Conservation (phyloP, 2,888 invertebrate genomes). For the Lissocephala sabroskyi region DNA sequence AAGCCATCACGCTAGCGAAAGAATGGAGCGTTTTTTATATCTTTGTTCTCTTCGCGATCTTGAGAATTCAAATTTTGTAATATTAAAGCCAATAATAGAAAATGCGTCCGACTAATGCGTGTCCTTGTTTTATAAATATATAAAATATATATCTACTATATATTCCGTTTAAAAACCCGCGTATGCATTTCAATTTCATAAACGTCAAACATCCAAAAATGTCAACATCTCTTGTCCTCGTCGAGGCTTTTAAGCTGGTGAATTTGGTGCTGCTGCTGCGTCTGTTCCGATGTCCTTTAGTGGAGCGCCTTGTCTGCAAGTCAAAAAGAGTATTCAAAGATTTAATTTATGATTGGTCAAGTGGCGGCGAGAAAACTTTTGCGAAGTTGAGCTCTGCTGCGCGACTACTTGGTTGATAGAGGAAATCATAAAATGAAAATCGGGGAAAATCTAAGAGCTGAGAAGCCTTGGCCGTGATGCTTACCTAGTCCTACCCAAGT, state of each 20-base stretch:
- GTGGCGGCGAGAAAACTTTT: constrained; percentile 26
- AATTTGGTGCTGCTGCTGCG: neutral
- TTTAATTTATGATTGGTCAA: neutral
- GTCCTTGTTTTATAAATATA: constrained; percentile 53
- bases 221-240: constrained; percentile 23
- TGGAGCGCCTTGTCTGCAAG: constrained; percentile 42
- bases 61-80: constrained; percentile 32
- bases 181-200: constrained; percentile 41
- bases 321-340: constrained; percentile 2
- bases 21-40: constrained; percentile 19
- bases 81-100: constrained; percentile 62
- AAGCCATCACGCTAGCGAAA: constrained; percentile 48
- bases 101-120: constrained; percentile 41
- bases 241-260: constrained; percentile 23
- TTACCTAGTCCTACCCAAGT: constrained; percentile 58
- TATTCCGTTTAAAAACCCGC: constrained; percentile 46
- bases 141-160: constrained; percentile 49
- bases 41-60: constrained; percentile 13
- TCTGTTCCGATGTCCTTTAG: constrained; percentile 15
- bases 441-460: constrained; percentile 39
- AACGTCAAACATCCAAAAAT: constrained; percentile 41
- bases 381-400: constrained; percentile 63
- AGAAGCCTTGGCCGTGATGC: constrained; percentile 48
- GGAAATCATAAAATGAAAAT: constrained; percentile 35
- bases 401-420: no score